Evolutionary conservation across 2,113 vertebrate species (phyloP).

Genomic region (Myrmecobius fasciatus): DNA sequence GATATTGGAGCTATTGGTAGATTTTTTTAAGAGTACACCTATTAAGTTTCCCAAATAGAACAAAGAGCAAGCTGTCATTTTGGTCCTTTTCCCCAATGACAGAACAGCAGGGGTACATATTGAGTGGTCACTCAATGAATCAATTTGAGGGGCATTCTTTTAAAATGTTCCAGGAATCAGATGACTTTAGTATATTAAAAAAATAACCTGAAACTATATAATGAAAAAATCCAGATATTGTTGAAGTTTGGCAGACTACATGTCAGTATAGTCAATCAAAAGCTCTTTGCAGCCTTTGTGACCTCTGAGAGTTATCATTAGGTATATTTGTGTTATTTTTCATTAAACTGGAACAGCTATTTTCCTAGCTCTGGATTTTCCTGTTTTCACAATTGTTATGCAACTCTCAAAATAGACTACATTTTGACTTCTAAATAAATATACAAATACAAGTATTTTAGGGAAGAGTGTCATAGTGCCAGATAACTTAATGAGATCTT

Average conservation of each 20-base stretch:
- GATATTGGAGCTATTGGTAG: neutral
- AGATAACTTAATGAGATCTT: neutral
- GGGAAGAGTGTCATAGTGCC: neutral
- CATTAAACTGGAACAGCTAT: neutral
- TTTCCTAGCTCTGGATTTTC: rapidly evolving
- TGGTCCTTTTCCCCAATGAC: slow-evolving; percentile 2
- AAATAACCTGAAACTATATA: neutral
- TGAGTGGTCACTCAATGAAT: slow-evolving; percentile 11
- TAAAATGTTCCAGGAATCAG: neutral
- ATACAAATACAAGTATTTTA: neutral
- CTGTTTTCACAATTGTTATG: neutral
- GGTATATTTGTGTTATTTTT: neutral
- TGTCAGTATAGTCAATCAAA: neutral
- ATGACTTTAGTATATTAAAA: slow-evolving; percentile 5
- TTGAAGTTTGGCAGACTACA: neutral
- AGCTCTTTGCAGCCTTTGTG: neutral
- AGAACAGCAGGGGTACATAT: slow-evolving; percentile 23
- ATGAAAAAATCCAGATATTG: neutral
- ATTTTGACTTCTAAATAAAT: neutral
- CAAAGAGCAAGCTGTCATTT: neutral
- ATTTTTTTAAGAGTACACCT: neutral
- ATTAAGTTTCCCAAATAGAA: slow-evolving; percentile 10
- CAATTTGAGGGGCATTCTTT: neutral
- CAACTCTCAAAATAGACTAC: neutral
- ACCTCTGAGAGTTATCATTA: neutral